phyloP scores from a whole-genome alignment of 2,888 invertebrate genomes.

The Macaria notata region DNA sequence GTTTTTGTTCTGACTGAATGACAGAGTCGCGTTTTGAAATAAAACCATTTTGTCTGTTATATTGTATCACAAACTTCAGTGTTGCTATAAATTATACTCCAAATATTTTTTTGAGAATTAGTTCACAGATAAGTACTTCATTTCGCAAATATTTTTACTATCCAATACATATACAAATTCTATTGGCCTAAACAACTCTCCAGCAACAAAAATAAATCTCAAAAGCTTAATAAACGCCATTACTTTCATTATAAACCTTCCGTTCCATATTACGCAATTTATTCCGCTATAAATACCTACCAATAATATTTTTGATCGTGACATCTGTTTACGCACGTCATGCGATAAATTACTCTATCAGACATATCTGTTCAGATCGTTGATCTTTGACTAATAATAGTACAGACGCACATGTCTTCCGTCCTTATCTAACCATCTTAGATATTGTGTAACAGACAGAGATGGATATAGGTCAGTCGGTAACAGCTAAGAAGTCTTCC shows the following conservation, averaged over 20 bases:
- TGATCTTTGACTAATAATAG: slow-evolving; percentile 26
- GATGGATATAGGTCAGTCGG: background rate
- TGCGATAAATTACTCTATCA: slow-evolving; percentile 14
- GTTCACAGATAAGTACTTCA: too few relatives aligned
- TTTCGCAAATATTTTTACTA: too few relatives aligned
- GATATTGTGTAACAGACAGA: background rate
- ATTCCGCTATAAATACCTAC: slow-evolving; percentile 4
- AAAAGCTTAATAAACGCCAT: background rate
- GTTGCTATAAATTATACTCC: too few relatives aligned
- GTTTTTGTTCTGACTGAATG: too few relatives aligned
- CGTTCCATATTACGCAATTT: background rate
- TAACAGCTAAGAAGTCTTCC: background rate
- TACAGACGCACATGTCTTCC: slow-evolving; percentile 14
- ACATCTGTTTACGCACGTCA: slow-evolving; percentile 18
- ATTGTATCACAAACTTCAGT: too few relatives aligned
- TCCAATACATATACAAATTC: too few relatives aligned
- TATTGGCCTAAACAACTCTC: too few relatives aligned
- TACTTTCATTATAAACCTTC: background rate
- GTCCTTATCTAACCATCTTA: slow-evolving; percentile 1
- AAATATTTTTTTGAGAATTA: too few relatives aligned
- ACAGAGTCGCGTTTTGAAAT: too few relatives aligned
- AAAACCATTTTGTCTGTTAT: too few relatives aligned
- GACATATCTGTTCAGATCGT: slow-evolving; percentile 20
- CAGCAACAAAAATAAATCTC: too few relatives aligned
- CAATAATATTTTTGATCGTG: slow-evolving; percentile 11